Evolutionary conservation across 2,797 vertebrate genomes (phyloP).

Genomic region (Oreochromis grahami): DNA sequence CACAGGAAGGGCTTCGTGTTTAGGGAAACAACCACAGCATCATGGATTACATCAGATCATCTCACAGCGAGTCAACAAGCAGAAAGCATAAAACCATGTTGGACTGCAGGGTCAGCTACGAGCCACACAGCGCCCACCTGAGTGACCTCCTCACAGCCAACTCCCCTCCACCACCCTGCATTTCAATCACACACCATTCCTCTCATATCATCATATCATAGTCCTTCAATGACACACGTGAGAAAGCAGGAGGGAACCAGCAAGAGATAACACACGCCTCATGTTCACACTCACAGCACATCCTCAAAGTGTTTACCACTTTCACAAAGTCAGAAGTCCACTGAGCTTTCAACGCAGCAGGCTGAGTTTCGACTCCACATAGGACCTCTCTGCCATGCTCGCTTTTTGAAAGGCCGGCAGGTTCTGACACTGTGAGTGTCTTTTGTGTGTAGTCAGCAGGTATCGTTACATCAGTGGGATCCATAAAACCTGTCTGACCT

Average conservation of each 20-base stretch:
- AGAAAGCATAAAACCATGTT: neutral
- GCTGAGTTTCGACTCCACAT: neutral
- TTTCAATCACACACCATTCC: neutral
- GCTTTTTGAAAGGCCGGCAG: neutral
- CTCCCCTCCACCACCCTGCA: neutral
- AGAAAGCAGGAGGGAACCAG: neutral
- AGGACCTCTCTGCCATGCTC: neutral
- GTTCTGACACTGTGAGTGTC: neutral
- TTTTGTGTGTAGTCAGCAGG: neutral
- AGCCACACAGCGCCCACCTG: constrained; percentile 16
- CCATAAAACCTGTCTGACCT: neutral
- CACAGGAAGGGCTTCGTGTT: neutral
- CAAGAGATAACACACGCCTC: neutral
- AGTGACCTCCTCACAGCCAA: neutral
- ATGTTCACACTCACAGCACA: neutral
- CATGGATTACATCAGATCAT: neutral
- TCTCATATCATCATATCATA: neutral
- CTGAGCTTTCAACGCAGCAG: neutral
- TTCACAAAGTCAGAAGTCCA: neutral
- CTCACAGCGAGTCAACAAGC: neutral
- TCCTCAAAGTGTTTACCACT: neutral
- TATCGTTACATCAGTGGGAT: neutral
- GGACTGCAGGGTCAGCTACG: neutral
- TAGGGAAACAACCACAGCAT: neutral
- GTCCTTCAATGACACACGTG: neutral